A percentile compares a stretch with the other conserved stretches of the same genome.
phyloP scores from a whole-genome alignment of 2,113 vertebrate genomes.

The Sakesphorus luctuosus region DNA sequence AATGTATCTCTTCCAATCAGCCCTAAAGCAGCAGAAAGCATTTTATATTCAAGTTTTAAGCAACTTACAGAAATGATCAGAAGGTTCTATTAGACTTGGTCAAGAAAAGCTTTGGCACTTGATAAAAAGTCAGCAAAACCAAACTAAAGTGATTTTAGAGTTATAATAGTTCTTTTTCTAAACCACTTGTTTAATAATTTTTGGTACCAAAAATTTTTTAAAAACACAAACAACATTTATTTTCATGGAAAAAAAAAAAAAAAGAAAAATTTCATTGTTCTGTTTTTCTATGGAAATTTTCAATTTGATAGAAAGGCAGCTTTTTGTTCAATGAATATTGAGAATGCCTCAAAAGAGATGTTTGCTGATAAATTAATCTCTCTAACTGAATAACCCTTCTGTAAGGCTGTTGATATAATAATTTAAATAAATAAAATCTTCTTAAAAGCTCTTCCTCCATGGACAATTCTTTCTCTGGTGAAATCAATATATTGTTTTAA shows the following conservation, averaged over 20 bases:
- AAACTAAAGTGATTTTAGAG: background rate
- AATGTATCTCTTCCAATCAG: background rate
- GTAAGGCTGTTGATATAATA: background rate
- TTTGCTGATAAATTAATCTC: background rate
- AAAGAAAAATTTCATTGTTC: background rate
- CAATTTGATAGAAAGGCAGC: background rate
- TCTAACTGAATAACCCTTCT: background rate
- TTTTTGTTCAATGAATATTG: background rate
- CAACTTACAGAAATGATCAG: background rate
- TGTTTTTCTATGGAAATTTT: background rate
- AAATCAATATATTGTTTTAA: background rate
- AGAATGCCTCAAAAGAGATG: background rate
- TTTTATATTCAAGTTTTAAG: constrained; percentile 22
- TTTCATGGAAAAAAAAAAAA: background rate
- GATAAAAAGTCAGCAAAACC: background rate
- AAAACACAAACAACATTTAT: background rate
- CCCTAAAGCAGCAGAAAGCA: background rate
- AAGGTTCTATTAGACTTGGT: background rate
- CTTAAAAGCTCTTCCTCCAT: background rate
- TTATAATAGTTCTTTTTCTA: background rate
- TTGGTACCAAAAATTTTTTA: background rate
- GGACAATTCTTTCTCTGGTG: background rate
- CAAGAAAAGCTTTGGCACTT: background rate
- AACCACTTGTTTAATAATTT: background rate
- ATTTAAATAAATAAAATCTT: background rate